phyloP scores from a whole-genome alignment of 2,113 vertebrate species.

The Rousettus leschenaultii region DNA sequence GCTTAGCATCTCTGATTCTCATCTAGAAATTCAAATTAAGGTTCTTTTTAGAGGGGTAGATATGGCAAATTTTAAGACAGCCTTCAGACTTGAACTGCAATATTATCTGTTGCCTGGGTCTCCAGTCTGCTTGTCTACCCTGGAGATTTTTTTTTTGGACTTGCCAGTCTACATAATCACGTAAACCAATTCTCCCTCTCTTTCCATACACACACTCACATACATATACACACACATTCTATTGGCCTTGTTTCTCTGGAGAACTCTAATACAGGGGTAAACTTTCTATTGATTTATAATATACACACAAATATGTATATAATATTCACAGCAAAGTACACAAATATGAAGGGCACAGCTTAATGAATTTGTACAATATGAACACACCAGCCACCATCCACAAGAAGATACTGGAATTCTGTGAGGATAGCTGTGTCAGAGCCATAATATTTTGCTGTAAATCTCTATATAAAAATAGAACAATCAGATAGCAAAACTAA shows the following conservation, averaged over 20 bases:
- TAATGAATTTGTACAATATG: not conserved
- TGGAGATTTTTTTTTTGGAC: not conserved
- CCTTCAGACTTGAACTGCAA: not conserved
- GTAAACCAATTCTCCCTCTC: not conserved
- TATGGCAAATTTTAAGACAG: not conserved
- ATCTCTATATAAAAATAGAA: not conserved
- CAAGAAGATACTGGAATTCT: not conserved
- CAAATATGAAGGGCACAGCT: not conserved
- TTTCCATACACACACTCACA: not conserved
- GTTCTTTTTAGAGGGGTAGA: not conserved
- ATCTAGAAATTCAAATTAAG: not conserved
- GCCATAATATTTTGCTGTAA: not conserved
- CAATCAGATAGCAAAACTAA: not conserved
- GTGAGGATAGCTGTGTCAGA: not conserved
- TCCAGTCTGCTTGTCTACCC: not conserved
- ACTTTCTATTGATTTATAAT: not conserved
- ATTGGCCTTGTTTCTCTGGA: not conserved
- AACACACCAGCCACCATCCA: not conserved
- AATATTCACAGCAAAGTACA: not conserved
- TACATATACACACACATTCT: not conserved
- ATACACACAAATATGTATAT: too few species aligned
- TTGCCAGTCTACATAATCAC: not conserved
- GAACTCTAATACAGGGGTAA: not conserved
- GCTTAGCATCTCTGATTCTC: not conserved
- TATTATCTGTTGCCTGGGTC: not conserved